Base-by-base conservation (phyloP, 1,140 invertebrate genomes). In the Pachyrhynchus sulphureomaculatus region DNA sequence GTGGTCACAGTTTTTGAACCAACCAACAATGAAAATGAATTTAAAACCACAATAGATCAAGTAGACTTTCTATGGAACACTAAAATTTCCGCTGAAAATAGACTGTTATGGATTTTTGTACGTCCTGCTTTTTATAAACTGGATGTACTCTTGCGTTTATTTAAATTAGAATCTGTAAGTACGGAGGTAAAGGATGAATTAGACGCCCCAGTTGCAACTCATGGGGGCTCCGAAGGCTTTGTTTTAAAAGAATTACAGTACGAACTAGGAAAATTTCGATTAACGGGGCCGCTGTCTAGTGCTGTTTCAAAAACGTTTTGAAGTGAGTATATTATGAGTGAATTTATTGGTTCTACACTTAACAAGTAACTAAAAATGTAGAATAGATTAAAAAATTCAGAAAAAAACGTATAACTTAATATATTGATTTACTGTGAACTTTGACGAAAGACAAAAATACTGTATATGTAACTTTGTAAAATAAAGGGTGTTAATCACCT, bases 91-190 rank as follows among this genome's bases (percentile, higher is more conserved):
- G 41, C 34, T 20, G 52, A 75, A 24, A 73, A 59, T 18, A 75
- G 82, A 71, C 81, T 78, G 4, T 66, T 97, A 9, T 95, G 92
- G 91, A 74, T 98, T 0, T 96, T 93, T 91, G 78, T 88, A 39
- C 94, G 97, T 83, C 92, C 95, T 17, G 83, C 88, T 1, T 84
- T 81, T 75, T 85, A 86, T 62, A 72, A 80, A 37, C 80, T 88
- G 34, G 66, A 82, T 21, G 82, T 87, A 69, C 68, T 93, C 21
- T 75, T 83, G 34, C 65, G 65, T 2, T 79, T 83, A 21, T 88
- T 92, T 69, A 59, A 80, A 29, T 76, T 85, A 45, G 69, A 71
- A 36, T 68, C 58, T 10, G 65, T 3, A 3, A 71, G 52, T 56
- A 64, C 42, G 26, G 47, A 59, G 20, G 21, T 57, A 15, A 33